Conservation (phyloP, 2,113 vertebrate genomes). For the Gymnorhina tibicen region DNA sequence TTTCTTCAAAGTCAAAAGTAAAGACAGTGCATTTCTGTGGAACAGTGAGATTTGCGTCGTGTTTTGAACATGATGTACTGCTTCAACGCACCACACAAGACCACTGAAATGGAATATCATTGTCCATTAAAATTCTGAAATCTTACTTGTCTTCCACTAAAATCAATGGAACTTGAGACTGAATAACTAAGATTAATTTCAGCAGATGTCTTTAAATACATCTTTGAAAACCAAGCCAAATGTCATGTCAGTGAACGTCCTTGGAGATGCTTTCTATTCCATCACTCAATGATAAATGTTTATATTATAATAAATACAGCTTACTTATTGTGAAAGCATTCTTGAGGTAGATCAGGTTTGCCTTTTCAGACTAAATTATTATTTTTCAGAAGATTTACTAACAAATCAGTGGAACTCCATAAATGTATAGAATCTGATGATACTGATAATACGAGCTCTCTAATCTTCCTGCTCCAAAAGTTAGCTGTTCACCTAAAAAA, state of each 20-base stretch:
- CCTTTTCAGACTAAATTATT: neutral
- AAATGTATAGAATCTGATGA: neutral
- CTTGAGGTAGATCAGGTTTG: neutral
- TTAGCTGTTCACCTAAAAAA: neutral
- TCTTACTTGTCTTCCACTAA: neutral
- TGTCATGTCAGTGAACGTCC: neutral
- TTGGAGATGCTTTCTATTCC: neutral
- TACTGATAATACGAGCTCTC: neutral
- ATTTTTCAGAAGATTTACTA: neutral
- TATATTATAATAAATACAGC: neutral
- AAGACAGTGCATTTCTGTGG: neutral
- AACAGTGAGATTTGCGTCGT: neutral
- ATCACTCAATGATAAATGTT: neutral
- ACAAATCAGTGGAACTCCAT: neutral
- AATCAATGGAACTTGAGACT: neutral
- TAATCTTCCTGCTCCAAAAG: neutral
- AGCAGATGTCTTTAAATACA: neutral
- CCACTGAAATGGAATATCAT: neutral
- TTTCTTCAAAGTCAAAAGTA: neutral
- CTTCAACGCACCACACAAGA: neutral
- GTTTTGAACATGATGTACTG: neutral
- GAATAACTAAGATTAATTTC: neutral
- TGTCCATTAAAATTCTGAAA: neutral
- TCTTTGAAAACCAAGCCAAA: neutral
- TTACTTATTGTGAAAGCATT: neutral